These are phyloP conservation scores for Sciurus carolinensis DNA, from an alignment of 2,797 vertebrate species.

Conservation along the genomic window DNA sequence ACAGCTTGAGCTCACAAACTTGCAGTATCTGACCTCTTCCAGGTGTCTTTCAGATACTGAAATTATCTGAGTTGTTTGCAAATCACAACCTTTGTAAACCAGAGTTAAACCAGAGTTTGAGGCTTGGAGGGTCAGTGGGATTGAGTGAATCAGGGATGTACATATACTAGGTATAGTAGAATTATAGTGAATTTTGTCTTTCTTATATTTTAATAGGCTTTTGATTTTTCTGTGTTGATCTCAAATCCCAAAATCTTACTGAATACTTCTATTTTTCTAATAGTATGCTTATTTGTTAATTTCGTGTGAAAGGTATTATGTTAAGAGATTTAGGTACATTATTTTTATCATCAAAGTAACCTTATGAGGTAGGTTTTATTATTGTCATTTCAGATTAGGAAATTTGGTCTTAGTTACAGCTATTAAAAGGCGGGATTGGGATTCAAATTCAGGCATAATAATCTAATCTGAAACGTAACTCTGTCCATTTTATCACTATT, in stretches of 20 bases:
- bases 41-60: no score
- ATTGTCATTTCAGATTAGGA: conserved; percentile 30
- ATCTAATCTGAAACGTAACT: neutral
- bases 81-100: neutral
- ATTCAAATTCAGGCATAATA: conserved; percentile 32
- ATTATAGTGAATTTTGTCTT: neutral
- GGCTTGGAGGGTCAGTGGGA: neutral
- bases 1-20: neutral
- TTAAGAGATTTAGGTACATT: conserved; percentile 18
- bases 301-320: neutral
- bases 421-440: conserved; percentile 1
- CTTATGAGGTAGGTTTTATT: neutral
- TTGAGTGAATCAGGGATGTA: neutral
- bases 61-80: neutral
- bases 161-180: neutral
- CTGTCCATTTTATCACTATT: neutral
- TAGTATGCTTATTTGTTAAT: neutral
- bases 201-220: conserved; percentile 18
- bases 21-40: neutral
- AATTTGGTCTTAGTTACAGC: conserved; percentile 33
- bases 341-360: neutral
- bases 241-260: neutral
- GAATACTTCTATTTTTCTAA: neutral
- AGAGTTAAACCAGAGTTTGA: neutral
- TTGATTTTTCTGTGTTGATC: conserved; percentile 30